phyloP scores from a whole-genome alignment of 2,888 invertebrate species.

The Drosophila kanekoi region DNA sequence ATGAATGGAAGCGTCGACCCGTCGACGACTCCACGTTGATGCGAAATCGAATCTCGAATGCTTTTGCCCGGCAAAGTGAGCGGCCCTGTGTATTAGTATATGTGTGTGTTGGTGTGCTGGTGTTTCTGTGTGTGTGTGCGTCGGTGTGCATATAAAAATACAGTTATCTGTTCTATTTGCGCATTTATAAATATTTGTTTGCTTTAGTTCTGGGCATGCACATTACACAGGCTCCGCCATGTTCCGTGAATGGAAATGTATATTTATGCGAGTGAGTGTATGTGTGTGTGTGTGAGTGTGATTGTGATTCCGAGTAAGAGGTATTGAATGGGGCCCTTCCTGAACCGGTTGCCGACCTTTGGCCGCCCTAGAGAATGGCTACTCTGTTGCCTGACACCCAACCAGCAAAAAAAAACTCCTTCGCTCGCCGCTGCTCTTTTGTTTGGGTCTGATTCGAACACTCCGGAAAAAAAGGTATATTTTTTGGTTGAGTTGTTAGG shows the following conservation, averaged over 20 bases:
- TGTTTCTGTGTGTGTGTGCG: slow-evolving; percentile 37
- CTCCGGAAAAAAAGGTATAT: slow-evolving; percentile 37
- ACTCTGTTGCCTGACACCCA: no score
- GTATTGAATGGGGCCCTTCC: slow-evolving; percentile 62
- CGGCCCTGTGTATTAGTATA: slow-evolving; percentile 40
- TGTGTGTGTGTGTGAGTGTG: slow-evolving; percentile 20
- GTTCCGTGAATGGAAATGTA: slow-evolving; percentile 33
- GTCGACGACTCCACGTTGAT: slow-evolving; percentile 70
- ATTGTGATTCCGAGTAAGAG: slow-evolving; percentile 47
- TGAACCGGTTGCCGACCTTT: slow-evolving; percentile 69
- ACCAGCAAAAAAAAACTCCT: slow-evolving; percentile 13
- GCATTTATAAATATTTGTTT: slow-evolving; percentile 81
- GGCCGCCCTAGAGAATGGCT: slow-evolving; percentile 36
- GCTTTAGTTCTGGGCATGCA: slow-evolving; percentile 70
- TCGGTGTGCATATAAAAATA: slow-evolving; percentile 75
- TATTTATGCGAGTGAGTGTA: slow-evolving; percentile 24
- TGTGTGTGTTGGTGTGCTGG: slow-evolving; percentile 36
- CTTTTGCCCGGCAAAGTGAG: slow-evolving; percentile 68
- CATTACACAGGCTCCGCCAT: slow-evolving; percentile 57
- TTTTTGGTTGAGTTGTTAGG: slow-evolving; percentile 64
- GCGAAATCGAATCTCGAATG: slow-evolving; percentile 75
- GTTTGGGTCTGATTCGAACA: slow-evolving; percentile 50
- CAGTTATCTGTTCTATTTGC: slow-evolving; percentile 81
- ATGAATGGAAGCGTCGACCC: slow-evolving; percentile 78
- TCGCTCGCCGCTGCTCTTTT: slow-evolving; percentile 55